Percentiles rank a stretch among this genome's conserved stretches.
phyloP scores from a whole-genome alignment of 64 coral and sea anemone species.

The Actinia equina region DNA sequence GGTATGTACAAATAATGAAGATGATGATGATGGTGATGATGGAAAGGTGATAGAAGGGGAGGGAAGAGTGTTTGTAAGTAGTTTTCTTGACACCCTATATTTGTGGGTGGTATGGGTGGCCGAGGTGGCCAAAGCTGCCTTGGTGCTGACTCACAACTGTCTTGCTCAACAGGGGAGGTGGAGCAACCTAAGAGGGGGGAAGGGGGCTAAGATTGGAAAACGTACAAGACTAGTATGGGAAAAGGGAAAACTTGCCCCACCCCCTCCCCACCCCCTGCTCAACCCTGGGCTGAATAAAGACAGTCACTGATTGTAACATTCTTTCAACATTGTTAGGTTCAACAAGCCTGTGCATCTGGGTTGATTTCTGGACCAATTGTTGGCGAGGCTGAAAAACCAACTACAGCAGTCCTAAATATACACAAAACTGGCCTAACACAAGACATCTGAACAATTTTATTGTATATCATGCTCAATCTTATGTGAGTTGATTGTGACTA shows the following conservation, averaged over 20 bases:
- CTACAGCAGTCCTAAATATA: not conserved
- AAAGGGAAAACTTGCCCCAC: too few species aligned
- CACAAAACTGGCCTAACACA: not conserved
- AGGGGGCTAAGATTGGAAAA: too few species aligned
- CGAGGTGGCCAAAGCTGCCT: too few species aligned
- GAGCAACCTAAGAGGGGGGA: too few species aligned
- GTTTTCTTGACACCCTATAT: too few species aligned
- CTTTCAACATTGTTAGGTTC: not conserved
- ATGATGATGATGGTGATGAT: not conserved
- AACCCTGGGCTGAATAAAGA: not conserved
- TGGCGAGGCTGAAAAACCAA: not conserved
- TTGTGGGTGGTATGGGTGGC: too few species aligned
- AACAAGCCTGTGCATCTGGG: slow-evolving; percentile 6
- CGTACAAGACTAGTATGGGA: too few species aligned
- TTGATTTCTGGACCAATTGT: not conserved
- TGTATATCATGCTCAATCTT: not conserved
- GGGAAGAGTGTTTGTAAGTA: too few species aligned
- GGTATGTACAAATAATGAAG: slow-evolving; percentile 27
- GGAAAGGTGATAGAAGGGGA: not conserved
- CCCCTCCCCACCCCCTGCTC: too few species aligned
- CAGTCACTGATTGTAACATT: not conserved
- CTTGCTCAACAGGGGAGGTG: too few species aligned
- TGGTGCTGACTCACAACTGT: too few species aligned
- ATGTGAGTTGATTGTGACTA: not conserved
- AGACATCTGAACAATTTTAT: slow-evolving; percentile 10